These are phyloP conservation scores for Canis aureus DNA, from an alignment of 2,113 vertebrate species.

Conservation along the genomic window DNA sequence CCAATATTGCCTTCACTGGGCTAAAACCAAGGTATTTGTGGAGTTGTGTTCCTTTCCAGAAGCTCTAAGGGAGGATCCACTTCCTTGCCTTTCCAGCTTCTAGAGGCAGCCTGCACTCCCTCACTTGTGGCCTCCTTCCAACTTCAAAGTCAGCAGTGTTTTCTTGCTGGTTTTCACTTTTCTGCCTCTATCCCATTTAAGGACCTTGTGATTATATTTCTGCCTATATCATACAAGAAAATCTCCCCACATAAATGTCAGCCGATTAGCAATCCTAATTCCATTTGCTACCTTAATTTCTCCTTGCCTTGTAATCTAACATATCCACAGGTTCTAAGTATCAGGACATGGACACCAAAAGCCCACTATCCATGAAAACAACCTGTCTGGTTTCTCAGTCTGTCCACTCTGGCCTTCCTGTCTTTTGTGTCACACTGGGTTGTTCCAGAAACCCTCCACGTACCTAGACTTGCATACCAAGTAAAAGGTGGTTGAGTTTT, in stretches of 20 bases:
- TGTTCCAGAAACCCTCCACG: not conserved
- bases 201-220: too few relatives aligned
- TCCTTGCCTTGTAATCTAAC: not conserved
- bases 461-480: not conserved
- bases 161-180: not conserved
- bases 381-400: not conserved
- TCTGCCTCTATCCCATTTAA: not conserved
- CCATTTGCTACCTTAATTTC: not conserved
- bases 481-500: not conserved
- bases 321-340: not conserved
- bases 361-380: not conserved
- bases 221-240: not conserved
- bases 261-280: not conserved
- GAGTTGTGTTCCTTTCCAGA: not conserved
- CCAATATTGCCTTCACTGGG: not conserved
- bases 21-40: not conserved
- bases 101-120: not conserved
- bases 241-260: not conserved
- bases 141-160: not conserved
- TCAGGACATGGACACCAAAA: not conserved
- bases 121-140: not conserved
- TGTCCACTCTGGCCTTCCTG: not conserved
- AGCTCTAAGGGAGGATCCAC: accelerated
- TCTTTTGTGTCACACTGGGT: not conserved
- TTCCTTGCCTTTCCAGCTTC: not conserved